Evolutionary conservation across 30 jellyfish, hydroid and myxozoan species (phyloP), one percentile per base, ranked within the genome.

Genomic region (Hydractinia echinata): DNA sequence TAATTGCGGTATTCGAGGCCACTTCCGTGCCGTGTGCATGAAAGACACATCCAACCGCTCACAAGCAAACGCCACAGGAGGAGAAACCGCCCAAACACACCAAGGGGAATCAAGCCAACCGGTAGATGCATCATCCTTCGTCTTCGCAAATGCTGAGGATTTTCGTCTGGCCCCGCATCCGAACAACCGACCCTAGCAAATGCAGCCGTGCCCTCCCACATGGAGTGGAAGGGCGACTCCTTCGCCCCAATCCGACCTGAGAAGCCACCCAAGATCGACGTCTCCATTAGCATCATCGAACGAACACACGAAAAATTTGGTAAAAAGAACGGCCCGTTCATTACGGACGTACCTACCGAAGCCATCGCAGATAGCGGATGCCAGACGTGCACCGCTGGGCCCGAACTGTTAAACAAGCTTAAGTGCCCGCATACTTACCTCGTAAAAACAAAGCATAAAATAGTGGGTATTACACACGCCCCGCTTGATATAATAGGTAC

Each of bases 311-410:
- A 1, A 30, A 30, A 30, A 30, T 30, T 30, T 30, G 44, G 44
- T 30, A 30, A 30, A 30, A 30, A 2, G 44, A 30, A 30, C 44
- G 44, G 44, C 44, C 44, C 44, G 2, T 30, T 30, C 1, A 30
- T 2, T 30, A 30, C 44, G 44, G 44, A 30, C n/a, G n/a, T n/a
- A n/a, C 52, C 8, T 10, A 18, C 30, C 8, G 10, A 10, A 10
- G 82, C 82, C 9, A 10, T 20, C 20, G 82, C 82, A 21, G 82
- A 73, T 73, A 73, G 62, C 10, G 82, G 82, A 11, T 20, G 62
- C n/a, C 82, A 73, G 50, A 73, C 50, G 11, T 73, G 82, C 74
- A 73, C 74, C n/a, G 74, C 62, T 9, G 82, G 82, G 15, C 82
- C 82, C 11, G 82, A 73, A 49, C 73, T 73, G 16, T 20, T 73